Evolutionary conservation across 2,113 vertebrate species (phyloP), one percentile per base, ranked within the genome.

Genomic region (Centropristis striata): DNA sequence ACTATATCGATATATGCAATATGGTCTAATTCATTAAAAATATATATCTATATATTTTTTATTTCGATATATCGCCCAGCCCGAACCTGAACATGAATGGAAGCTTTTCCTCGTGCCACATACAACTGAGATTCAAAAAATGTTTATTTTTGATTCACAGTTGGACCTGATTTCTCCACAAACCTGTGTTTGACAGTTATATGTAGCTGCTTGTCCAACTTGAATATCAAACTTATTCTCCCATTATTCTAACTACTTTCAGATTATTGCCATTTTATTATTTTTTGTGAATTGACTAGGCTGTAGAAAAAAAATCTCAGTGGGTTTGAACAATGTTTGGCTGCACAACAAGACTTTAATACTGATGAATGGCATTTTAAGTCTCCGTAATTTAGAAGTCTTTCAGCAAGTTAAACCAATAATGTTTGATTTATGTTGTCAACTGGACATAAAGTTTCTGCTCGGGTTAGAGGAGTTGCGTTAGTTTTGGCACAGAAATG

Each of bases 401-500:
- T 13, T 37, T 61, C 60, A 20, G 32, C n/a, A 0, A 42, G 20
- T 59, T 16, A 12, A 28, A 14, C 7, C 32, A 7, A 14, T 9
- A 23, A 18, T 9, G 49, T 75, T n/a, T 55, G 4, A 5, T 20
- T 25, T 28, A 12, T 50, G n/a, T 8, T 5, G 14, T 46, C 53
- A 36, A 23, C 14, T 8, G 14, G 55, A 25, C 39, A 36, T 12
- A 16, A 21, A 50, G 50, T 39, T 41, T 66, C 25, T 10, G 20
- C 25, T 42, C 0, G 28, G 18, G 59, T 57, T 25, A 28, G 39
- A 42, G 21, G 39, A 15, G 16, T 7, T 14, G 42, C 10, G 1
- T 67, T 69, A 58, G 60, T 41, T 63, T 77, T 77, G 68, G 50
- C 23, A 1, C 54, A 63, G 61, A 67, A n/a, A 69, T 64, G 67